Evolutionary conservation across 2,888 invertebrate species (phyloP).

Genomic region (Eubasilissa splendida): DNA sequence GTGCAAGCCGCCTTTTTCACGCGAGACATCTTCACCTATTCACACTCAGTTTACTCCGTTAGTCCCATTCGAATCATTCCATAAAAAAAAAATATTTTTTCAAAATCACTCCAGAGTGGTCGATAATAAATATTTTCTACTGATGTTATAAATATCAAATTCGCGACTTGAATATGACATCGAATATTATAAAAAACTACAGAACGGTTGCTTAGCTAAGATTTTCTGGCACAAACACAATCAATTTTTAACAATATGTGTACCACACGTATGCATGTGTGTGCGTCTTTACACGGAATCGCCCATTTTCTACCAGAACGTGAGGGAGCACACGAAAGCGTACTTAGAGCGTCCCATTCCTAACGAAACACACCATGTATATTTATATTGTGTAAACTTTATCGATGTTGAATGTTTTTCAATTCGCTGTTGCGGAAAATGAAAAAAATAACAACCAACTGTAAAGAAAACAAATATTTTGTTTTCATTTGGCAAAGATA

Average conservation of each 20-base stretch:
- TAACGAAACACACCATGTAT: neutral
- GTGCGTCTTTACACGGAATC: neutral
- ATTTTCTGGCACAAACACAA: no score
- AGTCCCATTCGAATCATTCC: no score
- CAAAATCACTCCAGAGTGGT: no score
- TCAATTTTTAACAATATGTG: no score
- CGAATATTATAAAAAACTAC: no score
- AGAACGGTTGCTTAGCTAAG: no score
- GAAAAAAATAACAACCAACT: conserved; percentile 2
- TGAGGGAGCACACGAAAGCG: neutral
- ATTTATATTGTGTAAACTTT: conserved; percentile 22
- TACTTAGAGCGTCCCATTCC: neutral
- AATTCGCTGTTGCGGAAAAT: neutral
- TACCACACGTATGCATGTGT: no score
- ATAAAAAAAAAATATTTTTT: no score
- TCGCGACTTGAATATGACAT: neutral
- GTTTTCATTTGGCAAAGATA: conserved; percentile 19
- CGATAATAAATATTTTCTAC: no score
- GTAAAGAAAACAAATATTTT: neutral
- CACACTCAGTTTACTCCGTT: neutral
- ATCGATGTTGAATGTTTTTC: conserved; percentile 22
- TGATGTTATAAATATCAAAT: neutral
- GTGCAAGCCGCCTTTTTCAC: conserved; percentile 64
- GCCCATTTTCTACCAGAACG: neutral
- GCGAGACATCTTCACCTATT: conserved; percentile 35